Base-by-base conservation (phyloP, 2,113 vertebrate species). In the Oxyruncus cristatus region DNA sequence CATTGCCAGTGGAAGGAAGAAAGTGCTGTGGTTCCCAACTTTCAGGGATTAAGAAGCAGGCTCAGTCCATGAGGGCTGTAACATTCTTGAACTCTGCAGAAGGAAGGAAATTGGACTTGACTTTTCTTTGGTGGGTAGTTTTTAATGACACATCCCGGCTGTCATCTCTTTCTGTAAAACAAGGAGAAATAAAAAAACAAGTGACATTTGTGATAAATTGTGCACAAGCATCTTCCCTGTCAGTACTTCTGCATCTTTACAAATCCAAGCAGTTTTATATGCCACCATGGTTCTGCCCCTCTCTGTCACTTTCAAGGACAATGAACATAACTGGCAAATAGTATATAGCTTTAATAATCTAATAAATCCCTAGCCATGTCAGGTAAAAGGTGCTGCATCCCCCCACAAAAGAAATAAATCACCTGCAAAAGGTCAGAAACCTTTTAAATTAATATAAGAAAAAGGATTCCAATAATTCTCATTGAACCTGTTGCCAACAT, bases 121-220 rank as follows among this genome's bases (percentile, higher is more conserved):
- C 68, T 82, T 92, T 86, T 95, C 93, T 97, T 97, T 55, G 26
- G 35, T 37, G 8, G 28, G 26, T 41, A 65, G 53, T 59, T 90
- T 59, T 97, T 88, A 99, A 86, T 98, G 98, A 96, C 98, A 99
- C 97, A 99, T 98, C 85, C 97, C 97, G 90, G 95, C 78, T 32
- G 98, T 98, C 98, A 99, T 98, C 92, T 99, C 98, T 90, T 98
- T 98, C 98, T 99, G 98, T 70, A 98, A 98, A 95, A 96, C 49
- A 97, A 97, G 52, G 46, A 33, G 39, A 92, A 52, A 66, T 41
- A 58, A 81, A 52, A 84, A 81, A 14, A 30, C 21, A 73, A 94
- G 92, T 10, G 30, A 22, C 20, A 61, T 47, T 59, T 74, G 14
- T 79, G 41, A 41, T 33, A 27, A 65, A 81, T 26, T 12, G 8